Base-by-base conservation (phyloP, 2,797 vertebrate genomes). In the Huso huso region DNA sequence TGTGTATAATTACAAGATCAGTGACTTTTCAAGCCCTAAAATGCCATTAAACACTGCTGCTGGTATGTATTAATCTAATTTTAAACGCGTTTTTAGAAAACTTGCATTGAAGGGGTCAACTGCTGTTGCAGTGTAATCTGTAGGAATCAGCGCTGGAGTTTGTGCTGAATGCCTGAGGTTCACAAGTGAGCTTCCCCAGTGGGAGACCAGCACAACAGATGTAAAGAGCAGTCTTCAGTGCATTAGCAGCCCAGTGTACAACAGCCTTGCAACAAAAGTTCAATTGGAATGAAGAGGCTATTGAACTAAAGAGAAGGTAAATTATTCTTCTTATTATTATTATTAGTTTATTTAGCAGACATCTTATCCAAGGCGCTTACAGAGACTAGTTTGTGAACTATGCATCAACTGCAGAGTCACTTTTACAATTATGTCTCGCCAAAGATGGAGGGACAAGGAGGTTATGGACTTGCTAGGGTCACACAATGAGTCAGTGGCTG, bases 121-220 rank as follows among this genome's bases (percentile, higher is more conserved):
- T 84, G 51, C 76, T 91, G 11, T 69, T 85, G 37, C 78, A 77
- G 71, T 80, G 78, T 66, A 71, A 83, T 51, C 78, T 81, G 74
- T 89, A 87, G 87, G 82, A 82, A 6, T 71, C 74, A 0, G 75
- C 76, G 18, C 49, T 90, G 74, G 87, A 88, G 79, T 81, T 87
- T 61, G 66, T 79, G 0, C 67, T 89, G 49, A 73, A 80, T 77
- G 86, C 84, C 1, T 89, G 86, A 78, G 84, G 8, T 89, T 73
- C 73, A 81, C 84, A 73, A 78, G 84, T 8, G 83, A 89, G 58
- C 57, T 90, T 67, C 88, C 89, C 0, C 84, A 80, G 66, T 91
- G 89, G 87, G 87, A 91, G 15, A 89, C 81, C 0, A 65, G 53
- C 89, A 91, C 60, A 90, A 91, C 18, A 61, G 66, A 0, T 67